Base-by-base conservation (phyloP, 2,888 invertebrate species). In the Parochlus steinenii region DNA sequence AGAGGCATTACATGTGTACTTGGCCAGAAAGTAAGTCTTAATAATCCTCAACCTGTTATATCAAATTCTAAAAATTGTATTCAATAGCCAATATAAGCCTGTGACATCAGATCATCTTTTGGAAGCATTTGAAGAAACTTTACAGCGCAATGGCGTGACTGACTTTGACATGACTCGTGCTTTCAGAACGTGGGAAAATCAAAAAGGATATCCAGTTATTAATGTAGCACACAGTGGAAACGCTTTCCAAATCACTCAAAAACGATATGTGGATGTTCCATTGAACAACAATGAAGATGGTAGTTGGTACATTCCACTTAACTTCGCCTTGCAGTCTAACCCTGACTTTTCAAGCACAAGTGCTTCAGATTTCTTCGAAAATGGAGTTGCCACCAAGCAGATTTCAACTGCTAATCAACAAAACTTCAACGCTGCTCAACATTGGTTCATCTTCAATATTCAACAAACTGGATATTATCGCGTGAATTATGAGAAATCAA, bases 121-220 rank as follows among this genome's bases (percentile, higher is more conserved):
- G 2, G 24, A 30, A 14, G 29, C 36, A n/a, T 24, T 36, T 10
- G 15, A 11, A 15, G 22, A 6, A 14, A 26, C n/a, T 19, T n/a
- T 27, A 11, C 11, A 5, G 2, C 3, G 5, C 6, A 4, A 11
- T 2, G 11, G 15, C 4, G 4, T n/a, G 8, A 15, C 15, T 6
- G 11, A 16, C 17, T 30, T 30, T 11, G 18, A 27, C 16, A 28
- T 20, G 10, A 18, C 24, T 8, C 17, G 5, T 5, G 28, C 19
- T 8, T 28, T 36, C 11, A 36, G 30, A 36, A 22, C 30, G 6
- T 82, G 81, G 81, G 74, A 73, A 1, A 59, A 65, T 18, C 78
- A 78, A 50, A 75, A 74, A 25, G 81, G 81, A 2, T 82, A 74
- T 54, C 83, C 83, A 0, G 65, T 80, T 1, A 53, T 83, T 2